phyloP scores from a whole-genome alignment of 2,113 vertebrate genomes.

The Euleptes europaea region DNA sequence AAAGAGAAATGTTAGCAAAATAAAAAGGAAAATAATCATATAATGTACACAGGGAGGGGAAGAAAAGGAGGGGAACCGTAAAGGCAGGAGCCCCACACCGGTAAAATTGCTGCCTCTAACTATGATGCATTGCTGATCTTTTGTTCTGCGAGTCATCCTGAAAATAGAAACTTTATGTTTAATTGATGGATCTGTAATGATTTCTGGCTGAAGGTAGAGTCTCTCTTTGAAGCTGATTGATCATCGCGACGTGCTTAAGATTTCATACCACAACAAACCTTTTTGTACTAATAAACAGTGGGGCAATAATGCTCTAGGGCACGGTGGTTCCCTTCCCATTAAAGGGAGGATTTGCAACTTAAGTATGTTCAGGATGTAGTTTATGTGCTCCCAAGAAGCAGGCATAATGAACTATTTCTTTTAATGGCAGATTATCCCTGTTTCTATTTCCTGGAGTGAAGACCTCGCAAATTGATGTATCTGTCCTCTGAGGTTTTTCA shows the following conservation, averaged over 20 bases:
- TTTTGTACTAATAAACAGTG: conserved; percentile 89
- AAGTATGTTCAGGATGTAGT: conserved; percentile 87
- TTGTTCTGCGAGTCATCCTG: conserved; percentile 65
- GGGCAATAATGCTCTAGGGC: conserved; percentile 86
- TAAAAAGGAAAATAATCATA: conserved; percentile 42
- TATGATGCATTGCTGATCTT: conserved; percentile 68
- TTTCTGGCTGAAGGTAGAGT: conserved; percentile 78
- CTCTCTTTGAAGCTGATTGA: conserved; percentile 90
- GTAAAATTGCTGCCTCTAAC: conserved; percentile 68
- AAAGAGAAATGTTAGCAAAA: conserved; percentile 51
- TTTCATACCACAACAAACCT: conserved; percentile 91
- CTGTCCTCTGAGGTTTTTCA: conserved; percentile 92
- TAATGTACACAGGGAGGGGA: neutral
- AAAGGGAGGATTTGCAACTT: conserved; percentile 91
- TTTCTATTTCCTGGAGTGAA: conserved; percentile 92
- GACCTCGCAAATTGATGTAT: conserved; percentile 97
- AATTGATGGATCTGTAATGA: conserved; percentile 91
- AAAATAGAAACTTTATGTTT: conserved; percentile 85
- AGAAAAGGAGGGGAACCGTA: conserved; percentile 34
- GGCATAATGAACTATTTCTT: conserved; percentile 91
- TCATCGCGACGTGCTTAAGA: conserved; percentile 84
- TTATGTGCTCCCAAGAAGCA: conserved; percentile 87
- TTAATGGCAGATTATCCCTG: conserved; percentile 92
- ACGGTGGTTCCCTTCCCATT: conserved; percentile 84
- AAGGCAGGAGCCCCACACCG: conserved; percentile 28